Base-by-base conservation (phyloP, 2,888 invertebrate genomes). In the Callinectes sapidus region DNA sequence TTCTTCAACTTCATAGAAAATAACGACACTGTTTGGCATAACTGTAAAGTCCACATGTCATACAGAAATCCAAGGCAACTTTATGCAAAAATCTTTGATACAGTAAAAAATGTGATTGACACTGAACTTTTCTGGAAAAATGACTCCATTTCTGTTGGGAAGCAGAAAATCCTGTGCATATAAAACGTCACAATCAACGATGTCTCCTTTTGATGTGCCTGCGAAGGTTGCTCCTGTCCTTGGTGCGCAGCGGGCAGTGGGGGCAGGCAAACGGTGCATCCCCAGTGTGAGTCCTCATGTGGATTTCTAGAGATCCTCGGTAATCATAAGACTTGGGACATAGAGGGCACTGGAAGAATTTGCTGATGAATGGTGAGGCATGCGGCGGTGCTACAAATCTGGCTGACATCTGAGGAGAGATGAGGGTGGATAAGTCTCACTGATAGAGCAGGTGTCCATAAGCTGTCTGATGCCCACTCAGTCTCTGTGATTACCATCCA, bases 251-350 rank as follows among this genome's bases (percentile, higher is more conserved):
- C 10, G 92, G 90, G 89, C 92, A 92, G 85, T 92, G 92, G 81
- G 92, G 90, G 61, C 92, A 92, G 48, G 88, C 90, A 85, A 90
- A 92, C 54, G 92, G 92, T 35, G 92, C 28, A 61, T 71, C 92
- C 42, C 92, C 92, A 66, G 92, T 92, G 88, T 92, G 92, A 5
- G 92, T 92, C 92, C 92, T 87, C 61, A 92, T 88, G 48, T 92
- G 92, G 90, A 92, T 90, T 54, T 92, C 92, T n/a, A 92, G 85
- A 28, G 92, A 92, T 35, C 77, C 92, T 90, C 90, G 81, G 81
- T 92, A 92, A 92, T 92, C 92, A 81, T 90, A 92, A 10, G 92
- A 92, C 90, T 90, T 92, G 42, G 92, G 92, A 61, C 92, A 92
- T 54, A 92, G 88, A 39, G 87, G 92, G 42, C 92, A 92, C 92